Evolutionary conservation across 1,140 invertebrate species (phyloP).

Genomic region (Sycophila sp.): DNA sequence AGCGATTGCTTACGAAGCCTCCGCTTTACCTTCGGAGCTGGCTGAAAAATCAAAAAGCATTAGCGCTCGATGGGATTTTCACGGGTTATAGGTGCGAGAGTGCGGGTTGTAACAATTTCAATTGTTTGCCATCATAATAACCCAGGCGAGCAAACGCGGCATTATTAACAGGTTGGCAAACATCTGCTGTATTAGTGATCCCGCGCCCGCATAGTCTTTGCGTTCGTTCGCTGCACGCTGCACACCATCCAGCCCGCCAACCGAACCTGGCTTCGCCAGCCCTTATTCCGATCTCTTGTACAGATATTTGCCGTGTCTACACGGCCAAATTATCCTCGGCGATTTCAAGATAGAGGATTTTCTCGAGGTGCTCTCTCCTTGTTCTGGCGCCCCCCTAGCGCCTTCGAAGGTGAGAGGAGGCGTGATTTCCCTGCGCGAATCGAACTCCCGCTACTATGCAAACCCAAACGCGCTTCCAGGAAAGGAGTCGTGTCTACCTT

Average conservation of each 20-base stretch:
- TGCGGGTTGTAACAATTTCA: conserved; percentile 57
- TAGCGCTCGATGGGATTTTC: conserved; percentile 6
- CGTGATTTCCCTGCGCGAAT: neutral
- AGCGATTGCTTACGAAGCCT: conserved; percentile 11
- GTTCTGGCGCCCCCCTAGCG: neutral
- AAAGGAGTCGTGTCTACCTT: no score
- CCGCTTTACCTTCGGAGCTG: no score
- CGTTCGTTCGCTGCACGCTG: conserved; percentile 14
- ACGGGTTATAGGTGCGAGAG: conserved; percentile 36
- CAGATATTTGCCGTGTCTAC: conserved; percentile 62
- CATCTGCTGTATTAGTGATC: conserved; percentile 61
- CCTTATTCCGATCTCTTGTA: conserved; percentile 60
- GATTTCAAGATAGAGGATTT: conserved; percentile 61
- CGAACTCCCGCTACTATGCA: neutral
- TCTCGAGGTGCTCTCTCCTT: conserved; percentile 31
- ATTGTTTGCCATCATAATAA: conserved; percentile 63
- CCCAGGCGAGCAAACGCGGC: conserved; percentile 57
- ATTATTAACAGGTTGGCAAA: conserved; percentile 64
- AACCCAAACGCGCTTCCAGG: neutral
- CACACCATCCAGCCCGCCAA: conserved; percentile 11
- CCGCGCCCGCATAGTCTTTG: conserved; percentile 54
- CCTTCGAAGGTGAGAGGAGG: neutral
- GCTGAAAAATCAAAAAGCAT: neutral
- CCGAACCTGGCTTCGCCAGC: no score
- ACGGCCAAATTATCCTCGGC: conserved; percentile 56